Evolutionary conservation across 2,888 invertebrate genomes (phyloP).

Genomic region (Salticus scenicus): DNA sequence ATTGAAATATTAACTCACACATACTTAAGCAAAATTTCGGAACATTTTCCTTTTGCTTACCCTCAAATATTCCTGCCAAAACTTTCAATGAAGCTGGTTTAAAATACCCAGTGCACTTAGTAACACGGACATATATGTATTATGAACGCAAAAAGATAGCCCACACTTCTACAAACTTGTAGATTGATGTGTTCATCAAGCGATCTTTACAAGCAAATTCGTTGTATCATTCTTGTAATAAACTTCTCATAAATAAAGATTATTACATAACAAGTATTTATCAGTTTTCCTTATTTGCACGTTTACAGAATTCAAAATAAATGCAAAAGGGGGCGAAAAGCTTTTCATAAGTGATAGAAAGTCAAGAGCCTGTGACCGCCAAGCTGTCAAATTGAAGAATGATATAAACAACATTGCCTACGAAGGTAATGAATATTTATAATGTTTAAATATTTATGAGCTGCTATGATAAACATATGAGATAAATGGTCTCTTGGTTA

Average conservation of each 20-base stretch:
- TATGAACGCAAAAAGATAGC: no score
- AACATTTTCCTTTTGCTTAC: no score
- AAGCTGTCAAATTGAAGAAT: conserved; percentile 8
- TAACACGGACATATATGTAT: no score
- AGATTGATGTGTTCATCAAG: no score
- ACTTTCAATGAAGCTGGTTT: no score
- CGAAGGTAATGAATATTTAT: conserved; percentile 10
- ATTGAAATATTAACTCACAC: no score
- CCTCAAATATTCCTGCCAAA: no score
- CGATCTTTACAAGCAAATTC: not conserved
- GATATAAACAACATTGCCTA: conserved; percentile 5
- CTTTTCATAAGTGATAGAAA: not conserved
- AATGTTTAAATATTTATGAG: conserved; percentile 9
- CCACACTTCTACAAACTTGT: no score
- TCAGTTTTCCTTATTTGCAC: not conserved
- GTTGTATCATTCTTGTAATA: not conserved
- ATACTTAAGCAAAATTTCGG: no score
- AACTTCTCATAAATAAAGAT: conserved; percentile 1
- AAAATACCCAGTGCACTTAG: no score
- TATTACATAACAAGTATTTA: not conserved
- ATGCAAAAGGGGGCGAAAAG: not conserved
- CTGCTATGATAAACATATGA: not conserved
- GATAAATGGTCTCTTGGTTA: not conserved
- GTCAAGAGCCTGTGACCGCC: conserved; percentile 14
- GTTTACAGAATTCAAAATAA: conserved; percentile 1